These are phyloP conservation scores for Strigamia crassipes DNA, from an alignment of 2,888 invertebrate genomes.

Conservation along the genomic window DNA sequence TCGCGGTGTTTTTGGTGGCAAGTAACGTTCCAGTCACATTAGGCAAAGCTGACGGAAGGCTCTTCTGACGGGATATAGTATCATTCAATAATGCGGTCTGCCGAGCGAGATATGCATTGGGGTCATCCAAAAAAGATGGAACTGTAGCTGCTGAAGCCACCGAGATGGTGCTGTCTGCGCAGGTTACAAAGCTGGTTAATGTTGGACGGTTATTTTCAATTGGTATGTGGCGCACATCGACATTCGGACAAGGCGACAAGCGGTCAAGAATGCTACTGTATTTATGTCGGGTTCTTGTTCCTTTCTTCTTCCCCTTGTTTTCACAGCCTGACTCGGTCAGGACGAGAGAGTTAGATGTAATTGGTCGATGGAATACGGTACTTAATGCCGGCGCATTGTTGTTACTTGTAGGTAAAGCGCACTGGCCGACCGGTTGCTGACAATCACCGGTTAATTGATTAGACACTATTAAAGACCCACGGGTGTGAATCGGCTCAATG, in stretches of 20 bases:
- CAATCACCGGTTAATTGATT: background rate
- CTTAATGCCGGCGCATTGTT: background rate
- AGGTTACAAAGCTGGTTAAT: constrained; percentile 49
- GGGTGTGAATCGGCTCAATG: background rate
- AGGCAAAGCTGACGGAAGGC: background rate
- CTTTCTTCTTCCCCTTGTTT: constrained; percentile 48
- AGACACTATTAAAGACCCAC: background rate
- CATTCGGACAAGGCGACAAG: constrained; percentile 65
- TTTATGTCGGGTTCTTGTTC: constrained; percentile 50
- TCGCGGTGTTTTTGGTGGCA: background rate
- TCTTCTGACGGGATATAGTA: constrained; percentile 43
- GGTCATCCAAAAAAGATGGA: constrained; percentile 89
- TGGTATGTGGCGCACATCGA: constrained; percentile 66
- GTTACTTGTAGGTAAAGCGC: background rate
- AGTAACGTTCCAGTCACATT: background rate
- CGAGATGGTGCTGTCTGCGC: constrained; percentile 7
- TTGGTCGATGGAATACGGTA: background rate
- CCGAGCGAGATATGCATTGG: constrained; percentile 86
- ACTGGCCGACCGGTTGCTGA: background rate
- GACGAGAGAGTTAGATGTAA: background rate
- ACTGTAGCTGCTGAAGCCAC: constrained; percentile 10
- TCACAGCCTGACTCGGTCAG: background rate
- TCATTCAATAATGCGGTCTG: constrained; percentile 75
- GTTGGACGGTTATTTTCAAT: constrained; percentile 60
- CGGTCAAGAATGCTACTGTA: constrained; percentile 53